Percentiles rank a stretch among this genome's conserved stretches.
Conservation (phyloP, 2,113 vertebrate genomes). For the Sylvilagus bachmani region DNA sequence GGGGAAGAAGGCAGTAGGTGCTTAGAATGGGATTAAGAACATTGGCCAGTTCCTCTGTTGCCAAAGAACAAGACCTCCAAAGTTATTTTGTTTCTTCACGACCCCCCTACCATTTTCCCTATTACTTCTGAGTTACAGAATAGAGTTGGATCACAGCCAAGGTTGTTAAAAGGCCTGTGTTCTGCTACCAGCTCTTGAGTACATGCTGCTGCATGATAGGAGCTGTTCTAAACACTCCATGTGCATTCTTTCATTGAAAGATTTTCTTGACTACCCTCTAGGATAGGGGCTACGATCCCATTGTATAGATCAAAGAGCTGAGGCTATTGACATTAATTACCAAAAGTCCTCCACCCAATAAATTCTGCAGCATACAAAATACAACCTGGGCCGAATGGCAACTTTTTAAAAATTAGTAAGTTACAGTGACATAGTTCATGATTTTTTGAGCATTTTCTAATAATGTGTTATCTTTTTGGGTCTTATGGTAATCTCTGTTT, state of each 20-base stretch:
- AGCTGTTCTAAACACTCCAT: not conserved
- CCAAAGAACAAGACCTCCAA: not conserved
- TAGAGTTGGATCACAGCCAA: not conserved
- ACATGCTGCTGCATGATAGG: fast-evolving
- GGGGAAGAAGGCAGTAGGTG: not conserved
- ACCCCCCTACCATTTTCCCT: not conserved
- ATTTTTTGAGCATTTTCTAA: not conserved
- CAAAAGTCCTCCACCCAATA: not conserved
- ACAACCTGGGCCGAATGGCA: not conserved
- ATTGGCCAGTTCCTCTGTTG: not conserved
- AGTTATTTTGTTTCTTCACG: not conserved
- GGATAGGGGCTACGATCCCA: fast-evolving
- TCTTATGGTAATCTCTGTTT: not conserved
- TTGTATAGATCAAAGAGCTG: not conserved
- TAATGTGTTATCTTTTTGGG: not conserved
- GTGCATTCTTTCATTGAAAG: not conserved
- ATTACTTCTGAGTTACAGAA: not conserved
- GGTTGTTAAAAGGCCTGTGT: not conserved
- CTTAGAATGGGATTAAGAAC: not conserved
- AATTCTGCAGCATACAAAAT: not conserved
- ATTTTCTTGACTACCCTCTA: not conserved
- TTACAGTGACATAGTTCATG: not conserved
- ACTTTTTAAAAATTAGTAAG: not conserved
- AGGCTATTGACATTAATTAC: not conserved
- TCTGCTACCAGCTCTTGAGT: not conserved